Percentiles rank a stretch among this genome's conserved stretches.
These are phyloP conservation scores for Dallia pectoralis DNA, from an alignment of 2,797 vertebrate genomes.

Conservation along the genomic window DNA sequence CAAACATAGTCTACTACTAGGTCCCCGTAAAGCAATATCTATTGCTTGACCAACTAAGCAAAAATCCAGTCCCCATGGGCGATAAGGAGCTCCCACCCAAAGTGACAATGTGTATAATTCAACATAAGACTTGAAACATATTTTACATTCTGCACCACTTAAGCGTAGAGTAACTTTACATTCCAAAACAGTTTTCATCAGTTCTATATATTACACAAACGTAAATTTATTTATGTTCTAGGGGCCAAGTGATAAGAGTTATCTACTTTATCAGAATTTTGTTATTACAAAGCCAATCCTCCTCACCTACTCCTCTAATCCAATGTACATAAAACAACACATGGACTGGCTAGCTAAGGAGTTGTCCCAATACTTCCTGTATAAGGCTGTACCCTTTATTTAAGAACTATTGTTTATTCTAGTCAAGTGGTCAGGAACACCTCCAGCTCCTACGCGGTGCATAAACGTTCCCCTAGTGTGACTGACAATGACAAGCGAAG, in stretches of 20 bases:
- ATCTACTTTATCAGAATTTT: not conserved
- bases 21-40: too few species aligned
- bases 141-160: not conserved
- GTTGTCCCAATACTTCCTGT: too few species aligned
- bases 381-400: too few species aligned
- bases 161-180: too few species aligned
- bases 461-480: not conserved
- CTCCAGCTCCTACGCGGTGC: not conserved
- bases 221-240: not conserved
- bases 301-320: not conserved
- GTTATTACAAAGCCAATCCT: not conserved
- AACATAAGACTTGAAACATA: too few species aligned
- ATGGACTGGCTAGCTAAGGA: not conserved
- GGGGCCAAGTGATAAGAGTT: not conserved
- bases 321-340: not conserved
- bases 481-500: not conserved
- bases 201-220: not conserved
- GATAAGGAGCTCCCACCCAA: too few species aligned
- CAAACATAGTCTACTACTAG: too few species aligned
- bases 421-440: slow-evolving; percentile 3
- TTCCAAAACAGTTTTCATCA: not conserved
- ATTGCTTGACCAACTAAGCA: not conserved
- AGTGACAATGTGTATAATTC: too few species aligned
- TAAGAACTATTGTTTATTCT: not conserved
- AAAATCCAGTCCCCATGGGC: not conserved